Conservation (phyloP, 2,113 vertebrate genomes). For the Cyanoramphus novaezelandiae region DNA sequence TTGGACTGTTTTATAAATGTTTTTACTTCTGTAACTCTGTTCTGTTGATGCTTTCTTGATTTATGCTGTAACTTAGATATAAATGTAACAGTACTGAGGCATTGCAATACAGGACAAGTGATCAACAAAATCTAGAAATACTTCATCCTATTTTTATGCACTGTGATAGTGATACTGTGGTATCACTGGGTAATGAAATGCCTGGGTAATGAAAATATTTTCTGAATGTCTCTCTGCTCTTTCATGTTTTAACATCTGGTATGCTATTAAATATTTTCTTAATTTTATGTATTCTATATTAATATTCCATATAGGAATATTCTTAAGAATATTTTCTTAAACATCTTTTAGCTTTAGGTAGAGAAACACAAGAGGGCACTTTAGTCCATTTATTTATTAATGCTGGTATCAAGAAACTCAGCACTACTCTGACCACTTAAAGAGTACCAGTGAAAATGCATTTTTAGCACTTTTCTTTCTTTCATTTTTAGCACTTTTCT, state of each 20-base stretch:
- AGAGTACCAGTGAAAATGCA: neutral
- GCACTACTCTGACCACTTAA: neutral
- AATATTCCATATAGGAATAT: neutral
- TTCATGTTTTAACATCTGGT: neutral
- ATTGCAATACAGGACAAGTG: neutral
- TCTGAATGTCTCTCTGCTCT: neutral
- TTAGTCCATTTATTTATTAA: neutral
- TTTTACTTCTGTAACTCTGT: neutral
- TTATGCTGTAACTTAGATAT: neutral
- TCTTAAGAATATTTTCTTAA: neutral
- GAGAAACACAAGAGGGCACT: conserved; percentile 52
- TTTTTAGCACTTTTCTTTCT: neutral
- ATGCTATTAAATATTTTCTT: neutral
- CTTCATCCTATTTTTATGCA: neutral
- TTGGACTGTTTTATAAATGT: neutral
- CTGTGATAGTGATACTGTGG: neutral
- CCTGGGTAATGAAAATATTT: neutral
- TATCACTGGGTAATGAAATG: neutral
- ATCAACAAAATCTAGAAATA: neutral
- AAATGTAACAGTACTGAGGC: neutral
- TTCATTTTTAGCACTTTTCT: neutral
- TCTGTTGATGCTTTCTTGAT: neutral
- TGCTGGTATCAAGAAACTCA: neutral
- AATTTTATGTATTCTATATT: neutral
- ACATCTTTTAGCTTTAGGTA: neutral